Evolutionary conservation across 2,888 invertebrate genomes (phyloP).

Genomic region (Ethmia dodecea): DNA sequence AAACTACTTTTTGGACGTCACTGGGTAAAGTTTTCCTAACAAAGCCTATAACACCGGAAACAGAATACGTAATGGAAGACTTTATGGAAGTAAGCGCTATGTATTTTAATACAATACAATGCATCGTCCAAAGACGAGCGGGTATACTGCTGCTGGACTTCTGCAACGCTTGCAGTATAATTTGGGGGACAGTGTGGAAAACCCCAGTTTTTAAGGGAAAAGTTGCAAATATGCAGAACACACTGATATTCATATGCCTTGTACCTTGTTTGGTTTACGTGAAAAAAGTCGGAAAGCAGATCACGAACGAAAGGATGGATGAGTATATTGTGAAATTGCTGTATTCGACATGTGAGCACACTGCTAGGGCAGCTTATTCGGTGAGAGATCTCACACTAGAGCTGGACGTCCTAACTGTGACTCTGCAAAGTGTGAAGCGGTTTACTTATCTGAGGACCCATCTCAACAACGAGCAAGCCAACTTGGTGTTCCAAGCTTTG

Average conservation of each 20-base stretch:
- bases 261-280: constrained; percentile 76
- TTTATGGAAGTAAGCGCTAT: constrained; percentile 46
- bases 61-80: constrained; percentile 46
- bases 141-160: constrained; percentile 45
- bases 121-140: constrained; percentile 40
- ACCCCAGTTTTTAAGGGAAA: constrained; percentile 28
- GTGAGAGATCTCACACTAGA: constrained; percentile 75
- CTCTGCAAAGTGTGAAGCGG: constrained; percentile 74
- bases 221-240: constrained; percentile 65
- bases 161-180: constrained; percentile 47
- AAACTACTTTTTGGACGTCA: constrained; percentile 61
- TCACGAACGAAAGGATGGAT: constrained; percentile 72
- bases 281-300: constrained; percentile 25
- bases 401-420: constrained; percentile 55
- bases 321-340: constrained; percentile 79
- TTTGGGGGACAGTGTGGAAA: constrained; percentile 42
- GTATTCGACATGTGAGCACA: constrained; percentile 79
- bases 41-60: constrained; percentile 43
- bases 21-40: constrained; percentile 49
- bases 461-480: constrained; percentile 78
- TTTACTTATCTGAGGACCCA: constrained; percentile 76
- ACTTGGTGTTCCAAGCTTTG: constrained; percentile 79
- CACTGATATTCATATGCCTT: constrained; percentile 79
- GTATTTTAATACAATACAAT: constrained; percentile 50
- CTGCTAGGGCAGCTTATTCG: constrained; percentile 77